Base-by-base conservation (phyloP, 53 echinoderm and acorn worm genomes). In the Holothuria scabra region DNA sequence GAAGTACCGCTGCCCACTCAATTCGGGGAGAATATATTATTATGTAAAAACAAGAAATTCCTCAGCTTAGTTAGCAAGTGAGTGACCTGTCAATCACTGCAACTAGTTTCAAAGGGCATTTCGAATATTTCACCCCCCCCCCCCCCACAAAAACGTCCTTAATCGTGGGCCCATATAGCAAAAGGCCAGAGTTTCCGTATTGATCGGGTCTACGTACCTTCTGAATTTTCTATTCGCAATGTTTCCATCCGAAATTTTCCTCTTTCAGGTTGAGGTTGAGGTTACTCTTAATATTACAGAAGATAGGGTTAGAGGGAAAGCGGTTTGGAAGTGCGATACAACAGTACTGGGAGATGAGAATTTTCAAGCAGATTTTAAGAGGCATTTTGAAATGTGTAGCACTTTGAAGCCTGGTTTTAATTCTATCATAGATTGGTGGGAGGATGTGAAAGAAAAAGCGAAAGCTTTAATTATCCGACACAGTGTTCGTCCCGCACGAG, bases 381-480 rank as follows among this genome's bases (percentile, higher is more conserved):
- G 31, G 7, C 16, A 28, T 19, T 68, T 68, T 68, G 28, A 67
- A 2, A 33, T 60, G 31, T 71, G 72, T 44, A 19, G 3, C 38
- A 71, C 72, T 20, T 35, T 71, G 20, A 44, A 71, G 18, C 72
- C 72, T 23, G 72, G 28, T 13, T 44, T 35, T 14, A 41, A 44
- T 12, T 71, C 72, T 71, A 33, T 71, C 8, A 34, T 71, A 20
- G 72, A 71, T 12, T 71, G 72, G 72, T 71, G 72, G 72, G 72
- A 71, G 25, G 72, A 71, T 23, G 19, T 71, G 35, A 71, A 71
- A 12, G 72, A 6, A 12, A 31, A 46, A 33, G 23, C 37, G 21
- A 71, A 71, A 11, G 13, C 19, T 8, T 14, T 71, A 21, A 44
- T 71, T 18, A 14, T 71, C n/a, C 18, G 38, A 16, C 72, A 71